Evolutionary conservation across 2,797 vertebrate species (phyloP).

Genomic region (Chloroceryle inda): DNA sequence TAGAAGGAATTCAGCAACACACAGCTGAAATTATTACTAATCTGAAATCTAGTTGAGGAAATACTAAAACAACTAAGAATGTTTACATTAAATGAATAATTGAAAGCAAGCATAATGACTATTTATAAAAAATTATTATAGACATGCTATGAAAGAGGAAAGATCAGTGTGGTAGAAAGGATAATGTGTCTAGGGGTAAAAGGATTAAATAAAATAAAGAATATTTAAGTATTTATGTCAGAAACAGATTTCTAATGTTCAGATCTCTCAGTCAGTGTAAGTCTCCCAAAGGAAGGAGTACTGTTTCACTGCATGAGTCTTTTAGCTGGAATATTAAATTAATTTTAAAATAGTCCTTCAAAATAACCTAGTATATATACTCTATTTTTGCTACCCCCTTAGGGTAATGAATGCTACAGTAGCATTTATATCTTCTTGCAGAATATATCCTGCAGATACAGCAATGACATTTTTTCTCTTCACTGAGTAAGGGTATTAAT

Average conservation of each 20-base stretch:
- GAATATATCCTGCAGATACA: neutral
- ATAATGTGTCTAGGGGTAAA: neutral
- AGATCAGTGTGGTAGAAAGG: neutral
- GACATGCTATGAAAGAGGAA: neutral
- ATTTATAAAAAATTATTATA: neutral
- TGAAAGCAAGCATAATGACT: neutral
- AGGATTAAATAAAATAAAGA: neutral
- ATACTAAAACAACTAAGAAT: neutral
- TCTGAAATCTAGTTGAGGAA: neutral
- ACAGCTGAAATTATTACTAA: neutral
- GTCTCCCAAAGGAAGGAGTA: constrained; percentile 25
- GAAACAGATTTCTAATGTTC: neutral
- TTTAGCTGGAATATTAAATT: constrained; percentile 25
- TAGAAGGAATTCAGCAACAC: neutral
- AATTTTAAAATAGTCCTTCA: constrained; percentile 23
- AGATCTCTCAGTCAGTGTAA: neutral
- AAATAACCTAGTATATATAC: neutral
- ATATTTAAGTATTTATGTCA: neutral
- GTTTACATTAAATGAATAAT: neutral
- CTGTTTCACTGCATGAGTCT: constrained; percentile 3
- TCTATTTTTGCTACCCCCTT: neutral
- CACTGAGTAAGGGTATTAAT: neutral
- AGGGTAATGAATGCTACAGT: neutral
- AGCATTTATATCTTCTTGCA: constrained; percentile 15
- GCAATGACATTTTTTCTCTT: neutral